A percentile compares a stretch with the other conserved stretches of the same genome.
These are phyloP conservation scores for crab-eating macaque (Macaca fascicularis) DNA, from an alignment of 2,113 vertebrate genomes.

Conservation along the genomic window T2T-MFA8v1.1 NC_088388.1:9980501-9981000, in stretches of 20 bases:
- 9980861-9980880: background rate
- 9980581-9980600: background rate
- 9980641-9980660: background rate
- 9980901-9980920: too few species aligned
- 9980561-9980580: background rate
- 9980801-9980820: too few species aligned
- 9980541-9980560: background rate
- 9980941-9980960: background rate
- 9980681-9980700: background rate
- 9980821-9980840: too few species aligned
- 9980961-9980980: background rate
- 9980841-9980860: fast-evolving
- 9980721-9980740: background rate
- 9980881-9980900: too few species aligned
- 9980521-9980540: background rate
- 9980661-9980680: background rate
- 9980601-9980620: background rate
- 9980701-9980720: background rate
- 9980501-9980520: background rate
- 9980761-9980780: too few species aligned
- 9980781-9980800: too few species aligned
- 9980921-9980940: fast-evolving
- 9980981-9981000: background rate
- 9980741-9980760: background rate
- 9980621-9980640: background rate